Evolutionary conservation across 2,113 vertebrate genomes (phyloP), one percentile per base, ranked within the genome.

Genomic region (Pantherophis guttatus): DNA sequence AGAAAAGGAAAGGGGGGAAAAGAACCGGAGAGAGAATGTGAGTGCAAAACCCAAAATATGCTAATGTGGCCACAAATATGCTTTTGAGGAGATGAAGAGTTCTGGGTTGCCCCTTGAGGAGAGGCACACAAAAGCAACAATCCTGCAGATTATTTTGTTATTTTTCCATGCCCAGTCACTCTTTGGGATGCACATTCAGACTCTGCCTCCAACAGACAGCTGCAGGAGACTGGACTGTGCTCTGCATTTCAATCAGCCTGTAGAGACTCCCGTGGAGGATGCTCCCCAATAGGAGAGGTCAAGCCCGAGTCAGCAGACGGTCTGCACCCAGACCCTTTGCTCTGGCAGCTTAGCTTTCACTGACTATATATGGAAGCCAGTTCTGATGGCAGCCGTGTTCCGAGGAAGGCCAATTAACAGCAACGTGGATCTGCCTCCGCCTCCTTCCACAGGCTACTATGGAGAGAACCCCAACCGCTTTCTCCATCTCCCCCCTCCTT

Each of bases 201-300:
- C 95, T 95, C 96, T 97, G 97, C 98, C 97, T 97, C 97, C 97
- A 97, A 98, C 96, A 94, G 98, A 97, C 98, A 98, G 98, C 98
- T 98, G 98, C 98, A 96, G 95, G 96, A 94, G 95, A 97, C 93
- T 94, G 58, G 95, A 97, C 97, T 95, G 97, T 97, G 97, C 97
- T 97, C 97, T 96, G 98, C 97, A 98, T 98, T 97, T 97, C 97
- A 98, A 98, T 98, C 98, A 98, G 98, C 96, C 88, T 93, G 81
- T 58, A 93, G 96, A 96, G 91, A 96, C 57, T 94, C 95, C 96
- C 87, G 81, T 93, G 94, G 96, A 97, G 95, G 95, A 97, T 95
- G 97, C 97, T 97, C 97, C 97, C 97, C 95, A 90, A 97, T 92
- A 94, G 96, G 95, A 52, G 96, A 97, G 98, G 97, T 97, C 98